Percentiles rank a stretch among this genome's conserved stretches.
Conservation (phyloP, 2,113 vertebrate genomes). For the Gobius niger region DNA sequence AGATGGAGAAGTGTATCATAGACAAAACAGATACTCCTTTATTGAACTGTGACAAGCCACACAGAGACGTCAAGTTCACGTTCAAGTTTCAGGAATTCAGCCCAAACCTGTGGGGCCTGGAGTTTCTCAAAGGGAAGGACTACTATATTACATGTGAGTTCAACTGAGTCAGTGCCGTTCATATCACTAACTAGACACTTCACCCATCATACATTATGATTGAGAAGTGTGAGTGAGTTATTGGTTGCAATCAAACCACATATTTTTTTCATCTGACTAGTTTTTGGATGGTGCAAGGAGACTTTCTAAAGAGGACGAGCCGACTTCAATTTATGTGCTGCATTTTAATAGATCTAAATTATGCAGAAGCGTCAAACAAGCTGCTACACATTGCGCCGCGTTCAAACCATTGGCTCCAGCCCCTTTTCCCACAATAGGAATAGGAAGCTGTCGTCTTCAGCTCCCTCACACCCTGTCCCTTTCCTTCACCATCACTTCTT, state of each 20-base stretch:
- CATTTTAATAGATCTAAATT: conserved; percentile 9
- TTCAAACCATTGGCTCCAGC: conserved; percentile 17
- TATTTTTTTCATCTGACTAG: too few species aligned
- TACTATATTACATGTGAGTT: conserved; percentile 99
- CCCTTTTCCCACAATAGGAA: conserved; percentile 12
- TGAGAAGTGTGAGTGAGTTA: too few species aligned
- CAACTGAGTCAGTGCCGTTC: not conserved
- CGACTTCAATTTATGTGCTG: not conserved
- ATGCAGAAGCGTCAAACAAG: conserved; percentile 3
- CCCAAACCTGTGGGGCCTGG: conserved; percentile 97
- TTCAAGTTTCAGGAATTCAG: conserved; percentile 99
- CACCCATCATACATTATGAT: too few species aligned
- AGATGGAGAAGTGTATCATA: conserved; percentile 90
- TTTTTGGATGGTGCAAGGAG: too few species aligned
- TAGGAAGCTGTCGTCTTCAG: conserved; percentile 33
- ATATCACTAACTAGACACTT: not conserved
- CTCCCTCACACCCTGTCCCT: conserved; percentile 56
- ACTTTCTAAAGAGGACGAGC: too few species aligned
- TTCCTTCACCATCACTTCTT: conserved; percentile 49
- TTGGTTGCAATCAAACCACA: too few species aligned
- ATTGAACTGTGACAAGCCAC: conserved; percentile 94
- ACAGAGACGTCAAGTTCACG: conserved; percentile 97
- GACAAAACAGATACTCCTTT: conserved; percentile 89
- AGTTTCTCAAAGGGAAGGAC: conserved; percentile 94
- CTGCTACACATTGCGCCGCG: conserved; percentile 46